Evolutionary conservation across 1,140 invertebrate genomes (phyloP).

Genomic region (Neodiprion virginianus): DNA sequence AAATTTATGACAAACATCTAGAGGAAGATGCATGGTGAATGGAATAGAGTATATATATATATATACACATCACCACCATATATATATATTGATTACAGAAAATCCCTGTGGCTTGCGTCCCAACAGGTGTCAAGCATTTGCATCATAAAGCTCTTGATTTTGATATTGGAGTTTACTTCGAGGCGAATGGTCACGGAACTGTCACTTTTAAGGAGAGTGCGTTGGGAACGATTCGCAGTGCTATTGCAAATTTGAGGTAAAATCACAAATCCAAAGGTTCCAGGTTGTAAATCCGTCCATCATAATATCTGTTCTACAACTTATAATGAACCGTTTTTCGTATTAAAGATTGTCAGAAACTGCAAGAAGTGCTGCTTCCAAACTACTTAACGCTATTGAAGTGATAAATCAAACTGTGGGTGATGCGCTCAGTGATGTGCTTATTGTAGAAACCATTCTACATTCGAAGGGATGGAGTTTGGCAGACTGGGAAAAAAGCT

Average conservation of each 20-base stretch:
- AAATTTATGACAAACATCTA: neutral
- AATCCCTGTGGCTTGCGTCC: slow-evolving; percentile 86
- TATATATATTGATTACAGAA: slow-evolving; percentile 65
- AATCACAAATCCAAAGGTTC: neutral
- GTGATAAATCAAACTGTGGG: slow-evolving; percentile 96
- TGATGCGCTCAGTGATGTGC: slow-evolving; percentile 95
- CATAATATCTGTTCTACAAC: slow-evolving; percentile 17
- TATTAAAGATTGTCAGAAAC: slow-evolving; percentile 48
- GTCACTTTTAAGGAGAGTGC: slow-evolving; percentile 78
- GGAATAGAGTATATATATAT: neutral
- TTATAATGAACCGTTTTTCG: neutral
- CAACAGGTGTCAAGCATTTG: slow-evolving; percentile 98
- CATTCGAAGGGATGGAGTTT: slow-evolving; percentile 80
- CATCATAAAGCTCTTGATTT: slow-evolving; percentile 89
- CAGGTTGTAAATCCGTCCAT: neutral
- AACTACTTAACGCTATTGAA: slow-evolving; percentile 75
- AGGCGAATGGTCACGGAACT: slow-evolving; percentile 99
- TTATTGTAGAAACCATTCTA: slow-evolving; percentile 92
- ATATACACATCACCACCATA: neutral
- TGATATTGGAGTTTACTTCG: slow-evolving; percentile 98
- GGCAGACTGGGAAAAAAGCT: slow-evolving; percentile 80
- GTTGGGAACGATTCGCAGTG: slow-evolving; percentile 61
- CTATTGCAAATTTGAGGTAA: slow-evolving; percentile 44
- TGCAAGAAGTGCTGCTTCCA: slow-evolving; percentile 64
- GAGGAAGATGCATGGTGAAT: neutral